These are phyloP conservation scores for Ophonus ardosiacus DNA, from an alignment of 2,888 invertebrate genomes.

Conservation along the genomic window DNA sequence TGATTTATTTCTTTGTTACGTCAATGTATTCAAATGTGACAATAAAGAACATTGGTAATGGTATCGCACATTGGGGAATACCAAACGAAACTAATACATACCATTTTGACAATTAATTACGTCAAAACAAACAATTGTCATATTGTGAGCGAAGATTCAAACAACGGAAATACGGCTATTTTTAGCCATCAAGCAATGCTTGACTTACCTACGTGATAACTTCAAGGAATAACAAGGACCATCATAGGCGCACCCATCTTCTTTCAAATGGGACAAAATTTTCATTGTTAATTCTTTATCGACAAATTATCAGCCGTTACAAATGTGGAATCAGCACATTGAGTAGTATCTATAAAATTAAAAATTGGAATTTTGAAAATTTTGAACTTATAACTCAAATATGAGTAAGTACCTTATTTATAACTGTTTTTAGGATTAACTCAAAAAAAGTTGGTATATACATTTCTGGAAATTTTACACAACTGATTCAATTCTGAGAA, in stretches of 20 bases:
- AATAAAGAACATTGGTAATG: background rate
- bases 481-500: too few relatives aligned
- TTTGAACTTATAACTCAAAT: too few relatives aligned
- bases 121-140: constrained; percentile 9
- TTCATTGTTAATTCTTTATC: background rate
- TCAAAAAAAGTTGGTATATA: too few relatives aligned
- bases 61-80: background rate
- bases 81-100: background rate
- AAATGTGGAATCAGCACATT: too few relatives aligned
- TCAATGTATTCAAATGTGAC: constrained; percentile 5
- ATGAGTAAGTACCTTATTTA: too few relatives aligned
- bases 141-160: background rate
- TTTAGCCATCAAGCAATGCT: background rate
- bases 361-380: too few relatives aligned
- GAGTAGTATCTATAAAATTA: too few relatives aligned
- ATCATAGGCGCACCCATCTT: background rate
- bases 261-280: background rate
- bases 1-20: constrained; percentile 2
- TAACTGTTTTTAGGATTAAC: too few relatives aligned
- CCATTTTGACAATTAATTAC: constrained; percentile 17
- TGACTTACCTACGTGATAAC: constrained; percentile 12
- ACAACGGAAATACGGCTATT: constrained; percentile 1
- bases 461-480: too few relatives aligned
- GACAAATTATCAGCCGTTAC: too few relatives aligned
- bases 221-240: background rate